These are phyloP conservation scores for Eupeodes corollae DNA, from an alignment of 1,140 invertebrate species.

Conservation along the genomic window DNA sequence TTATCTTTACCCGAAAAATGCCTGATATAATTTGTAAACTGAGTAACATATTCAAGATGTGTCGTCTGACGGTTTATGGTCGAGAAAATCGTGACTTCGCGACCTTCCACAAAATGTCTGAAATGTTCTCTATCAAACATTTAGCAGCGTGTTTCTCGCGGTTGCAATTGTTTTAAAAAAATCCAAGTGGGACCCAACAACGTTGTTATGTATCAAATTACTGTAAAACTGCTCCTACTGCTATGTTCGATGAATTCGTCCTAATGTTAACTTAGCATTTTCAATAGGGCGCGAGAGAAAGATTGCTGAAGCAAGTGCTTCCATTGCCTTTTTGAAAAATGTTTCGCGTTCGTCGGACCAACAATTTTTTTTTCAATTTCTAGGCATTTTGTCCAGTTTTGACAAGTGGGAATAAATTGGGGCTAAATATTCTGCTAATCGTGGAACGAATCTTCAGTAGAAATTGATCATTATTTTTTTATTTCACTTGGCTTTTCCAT, in stretches of 20 bases:
- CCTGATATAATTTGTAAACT: conserved; percentile 31
- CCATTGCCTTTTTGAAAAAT: too few relatives aligned
- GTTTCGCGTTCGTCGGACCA: not conserved
- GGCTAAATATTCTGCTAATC: conserved; percentile 18
- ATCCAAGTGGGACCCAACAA: not conserved
- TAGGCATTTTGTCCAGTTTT: too few relatives aligned
- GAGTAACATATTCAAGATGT: conserved; percentile 30
- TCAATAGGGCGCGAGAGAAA: not conserved
- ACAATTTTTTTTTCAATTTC: too few relatives aligned
- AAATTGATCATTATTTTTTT: conserved; percentile 34
- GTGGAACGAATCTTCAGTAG: conserved; percentile 23
- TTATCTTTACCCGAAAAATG: conserved; percentile 27
- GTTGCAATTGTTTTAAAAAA: not conserved
- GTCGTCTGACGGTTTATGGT: conserved; percentile 10
- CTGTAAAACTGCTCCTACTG: not conserved
- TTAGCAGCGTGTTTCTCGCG: not conserved
- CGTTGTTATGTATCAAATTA: not conserved
- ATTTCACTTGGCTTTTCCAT: too few relatives aligned
- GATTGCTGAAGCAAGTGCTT: too few relatives aligned
- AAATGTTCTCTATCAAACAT: not conserved
- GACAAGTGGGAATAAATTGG: too few relatives aligned
- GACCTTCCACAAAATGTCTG: not conserved
- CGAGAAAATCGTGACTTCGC: not conserved
- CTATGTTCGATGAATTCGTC: not conserved
- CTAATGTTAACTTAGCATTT: not conserved